Evolutionary conservation across 2,888 invertebrate genomes (phyloP).

Genomic region (Sinohyriopsis cumingii): DNA sequence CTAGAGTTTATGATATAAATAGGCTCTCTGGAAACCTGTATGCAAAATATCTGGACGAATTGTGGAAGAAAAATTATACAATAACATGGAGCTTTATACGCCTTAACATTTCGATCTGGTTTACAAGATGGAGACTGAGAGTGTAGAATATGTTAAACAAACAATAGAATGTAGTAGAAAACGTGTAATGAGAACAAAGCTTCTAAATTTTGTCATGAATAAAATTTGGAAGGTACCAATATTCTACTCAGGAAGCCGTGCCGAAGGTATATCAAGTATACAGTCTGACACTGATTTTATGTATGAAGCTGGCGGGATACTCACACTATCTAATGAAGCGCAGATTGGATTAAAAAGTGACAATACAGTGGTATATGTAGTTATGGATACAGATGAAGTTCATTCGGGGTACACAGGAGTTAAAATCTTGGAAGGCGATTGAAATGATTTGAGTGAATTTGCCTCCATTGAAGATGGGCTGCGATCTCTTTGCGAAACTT

Average conservation of each 20-base stretch:
- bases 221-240: background rate
- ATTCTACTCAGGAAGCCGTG: conserved; percentile 3
- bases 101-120: no score
- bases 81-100: no score
- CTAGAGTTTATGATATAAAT: no score
- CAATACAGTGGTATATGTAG: background rate
- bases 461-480: background rate
- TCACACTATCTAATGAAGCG: background rate
- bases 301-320: conserved; percentile 1
- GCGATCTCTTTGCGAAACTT: background rate
- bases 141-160: no score
- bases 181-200: background rate
- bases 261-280: background rate
- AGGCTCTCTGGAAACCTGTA: no score
- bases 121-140: no score
- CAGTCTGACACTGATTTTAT: conserved; percentile 8
- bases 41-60: no score
- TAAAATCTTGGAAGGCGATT: background rate
- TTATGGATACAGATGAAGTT: conserved; percentile 1
- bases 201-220: background rate
- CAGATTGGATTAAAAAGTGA: background rate
- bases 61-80: background rate
- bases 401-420: conserved; percentile 9
- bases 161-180: background rate
- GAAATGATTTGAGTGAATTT: background rate